A percentile compares a stretch with the other conserved stretches of the same genome.
Evolutionary conservation across 1,140 invertebrate species (phyloP).

Genomic region (Sarcophaga peregrina): DNA sequence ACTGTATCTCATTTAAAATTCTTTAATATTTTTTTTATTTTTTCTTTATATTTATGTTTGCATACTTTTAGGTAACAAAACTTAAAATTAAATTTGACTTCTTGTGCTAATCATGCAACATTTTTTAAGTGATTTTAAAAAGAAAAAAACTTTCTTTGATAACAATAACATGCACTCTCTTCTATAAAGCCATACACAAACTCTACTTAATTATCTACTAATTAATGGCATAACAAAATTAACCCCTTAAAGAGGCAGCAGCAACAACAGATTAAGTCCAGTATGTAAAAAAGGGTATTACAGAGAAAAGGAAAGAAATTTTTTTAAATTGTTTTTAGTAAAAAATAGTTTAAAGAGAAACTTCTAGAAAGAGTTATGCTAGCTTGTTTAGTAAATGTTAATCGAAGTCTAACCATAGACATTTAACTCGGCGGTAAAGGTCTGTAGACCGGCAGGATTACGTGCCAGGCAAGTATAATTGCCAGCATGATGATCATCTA

Average conservation of each 20-base stretch:
- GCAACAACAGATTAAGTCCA: background rate
- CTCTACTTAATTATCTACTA: background rate
- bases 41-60: too few relatives aligned
- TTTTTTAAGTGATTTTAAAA: background rate
- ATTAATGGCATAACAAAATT: background rate
- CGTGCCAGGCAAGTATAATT: constrained; percentile 76
- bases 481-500: constrained; percentile 73
- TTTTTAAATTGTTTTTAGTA: background rate
- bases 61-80: too few relatives aligned
- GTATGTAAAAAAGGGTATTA: background rate
- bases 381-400: too few relatives aligned
- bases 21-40: too few relatives aligned
- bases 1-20: too few relatives aligned
- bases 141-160: too few relatives aligned
- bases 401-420: constrained; percentile 61
- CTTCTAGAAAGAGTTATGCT: background rate
- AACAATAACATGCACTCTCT: too few relatives aligned
- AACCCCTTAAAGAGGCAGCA: background rate
- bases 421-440: constrained; percentile 58
- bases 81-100: background rate
- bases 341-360: background rate
- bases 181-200: too few relatives aligned
- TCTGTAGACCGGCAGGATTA: constrained; percentile 73
- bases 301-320: background rate
- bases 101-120: background rate